Evolutionary conservation across 2,797 vertebrate genomes (phyloP).

Genomic region (Zalophus californianus): DNA sequence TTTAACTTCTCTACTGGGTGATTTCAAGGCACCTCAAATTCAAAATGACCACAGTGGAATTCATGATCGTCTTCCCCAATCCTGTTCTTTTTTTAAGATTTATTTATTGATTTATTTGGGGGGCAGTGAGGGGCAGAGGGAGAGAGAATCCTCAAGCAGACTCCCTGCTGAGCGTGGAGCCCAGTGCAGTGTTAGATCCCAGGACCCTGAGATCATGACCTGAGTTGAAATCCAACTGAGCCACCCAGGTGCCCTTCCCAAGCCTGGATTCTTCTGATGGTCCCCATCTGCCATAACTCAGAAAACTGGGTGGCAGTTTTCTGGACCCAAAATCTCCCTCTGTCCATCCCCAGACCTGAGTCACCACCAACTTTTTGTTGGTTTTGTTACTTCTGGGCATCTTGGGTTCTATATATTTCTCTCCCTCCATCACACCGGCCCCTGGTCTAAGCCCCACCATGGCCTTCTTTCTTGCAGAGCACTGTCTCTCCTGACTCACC

Average conservation of each 20-base stretch:
- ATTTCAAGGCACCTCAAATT: neutral
- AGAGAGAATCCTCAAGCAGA: neutral
- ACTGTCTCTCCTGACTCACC: neutral
- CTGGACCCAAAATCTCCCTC: neutral
- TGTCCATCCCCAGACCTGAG: neutral
- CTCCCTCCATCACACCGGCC: neutral
- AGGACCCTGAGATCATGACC: neutral
- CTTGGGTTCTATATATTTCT: neutral
- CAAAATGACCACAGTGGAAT: neutral
- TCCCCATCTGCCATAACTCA: neutral
- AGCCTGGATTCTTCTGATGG: neutral
- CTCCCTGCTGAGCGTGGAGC: neutral
- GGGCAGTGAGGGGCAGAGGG: neutral
- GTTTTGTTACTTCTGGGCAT: neutral
- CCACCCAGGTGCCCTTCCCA: neutral
- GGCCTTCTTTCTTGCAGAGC: neutral
- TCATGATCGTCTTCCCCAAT: neutral
- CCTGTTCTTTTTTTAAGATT: neutral
- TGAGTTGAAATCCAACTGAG: neutral
- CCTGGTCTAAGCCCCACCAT: fast-evolving
- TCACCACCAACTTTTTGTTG: neutral
- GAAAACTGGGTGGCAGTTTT: neutral
- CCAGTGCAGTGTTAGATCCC: neutral
- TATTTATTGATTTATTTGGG: neutral
- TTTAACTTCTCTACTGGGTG: neutral